phyloP scores from a whole-genome alignment of 2,797 vertebrate genomes.

The Bufotes viridis region DNA sequence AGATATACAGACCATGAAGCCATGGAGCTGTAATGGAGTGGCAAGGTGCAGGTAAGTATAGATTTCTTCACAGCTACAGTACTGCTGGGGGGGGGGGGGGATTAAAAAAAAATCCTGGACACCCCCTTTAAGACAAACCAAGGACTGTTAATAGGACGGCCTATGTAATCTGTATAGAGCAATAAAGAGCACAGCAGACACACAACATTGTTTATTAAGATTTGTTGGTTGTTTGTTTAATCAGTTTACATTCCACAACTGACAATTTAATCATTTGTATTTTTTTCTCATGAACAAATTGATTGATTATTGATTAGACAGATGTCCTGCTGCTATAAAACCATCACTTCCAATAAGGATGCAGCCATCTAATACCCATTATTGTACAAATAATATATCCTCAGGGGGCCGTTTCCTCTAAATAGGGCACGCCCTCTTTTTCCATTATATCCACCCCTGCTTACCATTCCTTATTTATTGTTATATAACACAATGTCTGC shows the following conservation, averaged over 20 bases:
- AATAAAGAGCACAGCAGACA: conserved; percentile 69
- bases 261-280: conserved; percentile 78
- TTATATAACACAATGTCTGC: neutral
- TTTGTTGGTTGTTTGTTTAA: conserved; percentile 78
- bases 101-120: too few species aligned
- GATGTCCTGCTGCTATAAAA: conserved; percentile 70
- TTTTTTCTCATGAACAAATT: conserved; percentile 79
- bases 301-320: conserved; percentile 79
- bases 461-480: neutral
- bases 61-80: too few species aligned
- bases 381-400: conserved; percentile 11
- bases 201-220: conserved; percentile 77
- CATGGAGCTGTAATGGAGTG: too few species aligned
- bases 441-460: neutral
- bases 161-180: neutral
- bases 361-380: conserved; percentile 41
- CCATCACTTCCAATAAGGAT: conserved; percentile 34
- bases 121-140: too few species aligned
- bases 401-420: neutral
- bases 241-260: conserved; percentile 84
- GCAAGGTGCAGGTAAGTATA: too few species aligned
- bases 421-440: neutral
- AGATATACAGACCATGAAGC: too few species aligned
- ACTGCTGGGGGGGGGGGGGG: too few species aligned
- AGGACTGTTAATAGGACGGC: too few species aligned